A percentile compares a stretch with the other conserved stretches of the same genome.
These are phyloP conservation scores for Spheniscus mendiculus DNA, from an alignment of 2,113 vertebrate genomes.

Conservation along the genomic window DNA sequence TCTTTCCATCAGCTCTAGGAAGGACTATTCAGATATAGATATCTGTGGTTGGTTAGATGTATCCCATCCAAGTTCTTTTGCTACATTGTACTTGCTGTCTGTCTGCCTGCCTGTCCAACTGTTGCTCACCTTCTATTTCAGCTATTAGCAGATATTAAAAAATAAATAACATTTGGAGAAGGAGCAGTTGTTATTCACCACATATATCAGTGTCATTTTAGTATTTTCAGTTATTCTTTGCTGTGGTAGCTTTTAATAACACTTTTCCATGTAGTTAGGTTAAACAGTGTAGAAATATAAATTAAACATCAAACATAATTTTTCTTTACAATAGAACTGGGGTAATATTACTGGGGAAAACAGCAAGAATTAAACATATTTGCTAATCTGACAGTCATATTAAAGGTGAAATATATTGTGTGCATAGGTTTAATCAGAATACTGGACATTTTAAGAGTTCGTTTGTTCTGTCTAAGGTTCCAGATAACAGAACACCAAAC, in stretches of 20 bases:
- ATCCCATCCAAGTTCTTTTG: background rate
- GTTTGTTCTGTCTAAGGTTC: background rate
- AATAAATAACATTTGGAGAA: background rate
- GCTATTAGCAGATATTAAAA: background rate
- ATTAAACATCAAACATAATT: background rate
- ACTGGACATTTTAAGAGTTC: background rate
- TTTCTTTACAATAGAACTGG: background rate
- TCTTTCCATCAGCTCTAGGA: background rate
- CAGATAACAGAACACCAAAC: background rate
- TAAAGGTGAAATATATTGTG: background rate
- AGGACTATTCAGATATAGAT: background rate
- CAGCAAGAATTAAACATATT: background rate
- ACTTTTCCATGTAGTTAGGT: background rate
- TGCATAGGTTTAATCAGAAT: background rate
- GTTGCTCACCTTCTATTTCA: background rate
- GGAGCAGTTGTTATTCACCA: background rate
- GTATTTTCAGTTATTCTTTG: background rate
- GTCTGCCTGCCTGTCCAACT: background rate
- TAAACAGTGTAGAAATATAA: background rate
- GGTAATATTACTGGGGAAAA: background rate
- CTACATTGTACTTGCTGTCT: background rate
- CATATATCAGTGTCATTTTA: background rate
- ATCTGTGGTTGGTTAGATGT: background rate
- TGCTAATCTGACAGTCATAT: background rate
- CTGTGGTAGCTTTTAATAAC: background rate